Evolutionary conservation across 2,888 invertebrate species (phyloP).

Genomic region (Meloe dianella): DNA sequence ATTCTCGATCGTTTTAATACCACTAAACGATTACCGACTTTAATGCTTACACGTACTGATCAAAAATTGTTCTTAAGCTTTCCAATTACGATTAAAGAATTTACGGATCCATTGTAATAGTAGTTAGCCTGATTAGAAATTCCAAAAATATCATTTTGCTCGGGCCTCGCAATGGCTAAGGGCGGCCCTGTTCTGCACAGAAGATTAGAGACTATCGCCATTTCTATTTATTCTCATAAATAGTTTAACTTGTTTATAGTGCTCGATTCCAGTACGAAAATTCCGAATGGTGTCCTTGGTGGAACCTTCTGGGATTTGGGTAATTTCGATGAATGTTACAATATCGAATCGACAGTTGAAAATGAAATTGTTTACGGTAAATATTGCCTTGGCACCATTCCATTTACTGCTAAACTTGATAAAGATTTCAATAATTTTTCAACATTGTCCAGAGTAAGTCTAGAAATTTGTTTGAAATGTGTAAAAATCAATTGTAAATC

Average conservation of each 20-base stretch:
- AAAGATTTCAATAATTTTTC: not conserved
- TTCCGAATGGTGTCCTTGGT: slow-evolving; percentile 17
- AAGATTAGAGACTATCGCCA: too few species aligned
- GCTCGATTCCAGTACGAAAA: slow-evolving; percentile 21
- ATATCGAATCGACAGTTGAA: not conserved
- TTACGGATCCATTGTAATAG: too few species aligned
- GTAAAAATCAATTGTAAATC: not conserved
- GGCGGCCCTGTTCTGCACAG: too few species aligned
- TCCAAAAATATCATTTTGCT: too few species aligned
- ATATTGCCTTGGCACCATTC: slow-evolving; percentile 20
- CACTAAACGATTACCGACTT: too few species aligned
- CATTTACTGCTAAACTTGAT: not conserved
- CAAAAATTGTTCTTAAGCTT: too few species aligned
- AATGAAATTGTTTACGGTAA: slow-evolving; percentile 22
- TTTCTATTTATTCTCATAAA: too few species aligned
- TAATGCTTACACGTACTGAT: too few species aligned
- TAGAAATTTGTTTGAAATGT: not conserved
- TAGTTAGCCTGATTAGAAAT: too few species aligned
- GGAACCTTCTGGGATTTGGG: slow-evolving; percentile 20
- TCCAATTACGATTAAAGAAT: too few species aligned
- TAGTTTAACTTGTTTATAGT: slow-evolving; percentile 12
- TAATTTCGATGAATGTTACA: slow-evolving; percentile 28
- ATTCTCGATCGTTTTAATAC: too few species aligned
- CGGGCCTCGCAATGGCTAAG: too few species aligned
- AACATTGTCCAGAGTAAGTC: not conserved